These are phyloP conservation scores for Semibalanus balanoides DNA, from an alignment of 1,140 invertebrate species.

Conservation along the genomic window DNA sequence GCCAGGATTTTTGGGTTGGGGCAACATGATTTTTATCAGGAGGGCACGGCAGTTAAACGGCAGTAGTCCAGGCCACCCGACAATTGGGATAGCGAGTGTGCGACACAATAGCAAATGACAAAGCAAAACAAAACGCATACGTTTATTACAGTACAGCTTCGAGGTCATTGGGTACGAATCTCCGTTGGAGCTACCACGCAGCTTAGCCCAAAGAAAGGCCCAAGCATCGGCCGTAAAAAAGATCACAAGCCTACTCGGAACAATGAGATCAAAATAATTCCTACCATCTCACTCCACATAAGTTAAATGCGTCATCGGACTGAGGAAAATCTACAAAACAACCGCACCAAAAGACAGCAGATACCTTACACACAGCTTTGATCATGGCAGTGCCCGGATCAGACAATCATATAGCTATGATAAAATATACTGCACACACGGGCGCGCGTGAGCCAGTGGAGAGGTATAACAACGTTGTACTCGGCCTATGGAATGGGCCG, in stretches of 20 bases:
- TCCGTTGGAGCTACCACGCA: background rate
- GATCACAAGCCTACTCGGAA: background rate
- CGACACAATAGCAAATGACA: too few relatives aligned
- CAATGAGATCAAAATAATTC: background rate
- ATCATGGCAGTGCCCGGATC: background rate
- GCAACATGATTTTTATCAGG: too few relatives aligned
- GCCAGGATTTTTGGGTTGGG: too few relatives aligned
- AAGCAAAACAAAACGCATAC: background rate
- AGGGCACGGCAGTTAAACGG: too few relatives aligned
- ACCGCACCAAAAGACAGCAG: background rate
- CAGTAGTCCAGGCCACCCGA: too few relatives aligned
- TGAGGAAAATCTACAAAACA: background rate
- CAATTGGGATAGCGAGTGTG: too few relatives aligned
- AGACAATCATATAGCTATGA: background rate
- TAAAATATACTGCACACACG: background rate
- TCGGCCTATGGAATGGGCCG: slow-evolving; percentile 1
- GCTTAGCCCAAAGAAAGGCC: background rate
- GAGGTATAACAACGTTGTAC: slow-evolving; percentile 2
- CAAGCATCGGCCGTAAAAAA: background rate
- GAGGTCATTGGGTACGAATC: background rate
- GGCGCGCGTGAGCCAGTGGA: background rate
- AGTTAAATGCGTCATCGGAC: background rate
- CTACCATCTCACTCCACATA: background rate
- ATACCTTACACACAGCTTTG: background rate
- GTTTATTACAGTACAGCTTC: background rate